Evolutionary conservation across 2,113 vertebrate species (phyloP), one percentile per base, ranked within the genome.

Genomic region (Nycticryphes semicollaris): DNA sequence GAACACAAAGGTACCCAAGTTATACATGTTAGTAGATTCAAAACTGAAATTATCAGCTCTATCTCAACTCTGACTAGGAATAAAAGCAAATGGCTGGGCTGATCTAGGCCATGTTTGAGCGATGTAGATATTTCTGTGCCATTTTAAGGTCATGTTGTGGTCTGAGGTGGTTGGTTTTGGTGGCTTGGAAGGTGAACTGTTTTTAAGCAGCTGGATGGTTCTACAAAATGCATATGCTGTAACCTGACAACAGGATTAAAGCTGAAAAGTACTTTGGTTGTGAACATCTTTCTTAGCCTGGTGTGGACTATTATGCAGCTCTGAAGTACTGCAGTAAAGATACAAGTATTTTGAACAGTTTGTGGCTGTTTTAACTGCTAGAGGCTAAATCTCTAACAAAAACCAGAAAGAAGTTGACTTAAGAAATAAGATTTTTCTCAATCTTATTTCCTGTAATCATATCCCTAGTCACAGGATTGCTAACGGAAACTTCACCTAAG

Each of bases 221-320:
- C 3, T 15, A 5, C 27, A n/a, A 50, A 43, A 25, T 13, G 6
- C 14, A 0, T 47, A 2, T n/a, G 4, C 9, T 70, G 1, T 30
- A 48, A 80, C 14, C 15, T 50, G 31, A 6, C 17, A 77, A 41
- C 4, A 4, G 28, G 43, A 31, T 39, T 41, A 33, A 70, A 64
- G 35, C 43, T 53, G 17, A 30, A 4, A 86, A 43, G 30, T 33
- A 17, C 15, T 27, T 47, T 5, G 12, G 16, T 62, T 86, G 41
- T 57, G 24, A 54, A 35, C 27, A 15, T 54, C 7, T 60, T 59
- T 3, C 4, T 60, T 76, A 28, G 4, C 31, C 5, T 33, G 30
- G 15, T 5, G 12, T 4, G 3, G 39, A 33, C 31, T 64, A 3
- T 28, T 35, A 10, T 1, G 25, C 16, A 54, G 31, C 35, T 35